Percentiles rank a stretch among this genome's conserved stretches.
These are phyloP conservation scores for Butastur rufipennis DNA, from an alignment of 2,113 vertebrate species.

Conservation along the genomic window DNA sequence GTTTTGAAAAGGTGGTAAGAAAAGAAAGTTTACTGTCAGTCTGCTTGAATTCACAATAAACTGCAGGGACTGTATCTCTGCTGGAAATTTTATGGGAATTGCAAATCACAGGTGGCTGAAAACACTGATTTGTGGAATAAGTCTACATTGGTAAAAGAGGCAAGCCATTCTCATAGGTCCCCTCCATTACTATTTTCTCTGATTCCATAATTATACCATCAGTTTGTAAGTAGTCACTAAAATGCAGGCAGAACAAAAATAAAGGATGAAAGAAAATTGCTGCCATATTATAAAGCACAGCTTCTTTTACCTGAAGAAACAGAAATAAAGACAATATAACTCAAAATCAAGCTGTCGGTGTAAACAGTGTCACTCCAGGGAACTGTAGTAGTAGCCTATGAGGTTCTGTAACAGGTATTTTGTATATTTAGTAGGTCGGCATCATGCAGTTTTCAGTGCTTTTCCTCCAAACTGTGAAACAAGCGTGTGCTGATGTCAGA, in stretches of 20 bases:
- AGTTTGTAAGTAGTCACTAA: not conserved
- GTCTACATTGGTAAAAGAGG: not conserved
- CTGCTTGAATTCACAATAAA: conserved; percentile 2
- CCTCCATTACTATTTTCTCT: not conserved
- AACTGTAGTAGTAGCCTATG: not conserved
- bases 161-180: not conserved
- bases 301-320: not conserved
- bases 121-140: not conserved
- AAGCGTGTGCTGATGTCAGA: not conserved
- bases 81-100: not conserved
- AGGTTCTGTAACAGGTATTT: not conserved
- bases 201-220: conserved; percentile 20
- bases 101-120: not conserved
- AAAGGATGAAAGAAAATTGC: not conserved
- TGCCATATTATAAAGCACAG: not conserved
- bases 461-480: not conserved
- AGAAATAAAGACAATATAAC: not conserved
- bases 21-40: not conserved
- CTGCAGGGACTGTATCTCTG: not conserved
- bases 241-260: not conserved
- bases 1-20: not conserved
- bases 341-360: not conserved
- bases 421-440: not conserved
- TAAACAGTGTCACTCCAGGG: not conserved
- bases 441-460: not conserved